Base-by-base conservation (phyloP, 53 echinoderm and acorn worm genomes). In the Holothuria leucospilota region DNA sequence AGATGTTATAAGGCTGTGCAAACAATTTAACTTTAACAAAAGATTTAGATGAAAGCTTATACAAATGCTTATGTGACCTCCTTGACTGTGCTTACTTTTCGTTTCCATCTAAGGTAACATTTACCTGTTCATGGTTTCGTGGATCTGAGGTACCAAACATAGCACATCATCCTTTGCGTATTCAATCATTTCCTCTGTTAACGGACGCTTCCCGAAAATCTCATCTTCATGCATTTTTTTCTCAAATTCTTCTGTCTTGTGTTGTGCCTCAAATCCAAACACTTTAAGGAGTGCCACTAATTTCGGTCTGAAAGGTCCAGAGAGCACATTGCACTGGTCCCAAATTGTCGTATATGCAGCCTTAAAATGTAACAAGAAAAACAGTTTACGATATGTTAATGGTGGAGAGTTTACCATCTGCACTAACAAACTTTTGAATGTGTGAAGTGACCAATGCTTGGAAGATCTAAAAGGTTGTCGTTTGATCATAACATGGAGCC, bases 271-370 rank as follows among this genome's bases (percentile, higher is more conserved):
- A 0, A 77, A 21, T 24, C 26, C 51, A 42, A 51, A 77, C 7
- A 77, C 25, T 24, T 77, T 53, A 10, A 77, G 51, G 15, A 77
- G 77, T 13, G 23, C 6, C 2, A 51, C 20, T 51, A 77, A 42
- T 27, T 77, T 77, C 10, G 77, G 77, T 77, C 77, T 49, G 23
- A 0, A 51, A 77, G 77, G 77, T 49, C 77, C 51, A 8, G 10
- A 10, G 20, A 71, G 20, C 9, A 39, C 71, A 39, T 38, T 27
- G 34, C 71, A 71, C 20, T 51, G 77, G 20, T 77, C 77, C 77
- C 77, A 77, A 46, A 77, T 77, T 9, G 77, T 77, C 9, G 77
- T 77, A 26, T 77, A 77, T n/a, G 77, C 77, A 15, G 28, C 77
- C 77, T 77, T 49, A 9, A 6, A 49, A 49, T 6, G 49, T 49